Conservation (phyloP, 2,797 vertebrate species). For the Fistularia tabacaria region DNA sequence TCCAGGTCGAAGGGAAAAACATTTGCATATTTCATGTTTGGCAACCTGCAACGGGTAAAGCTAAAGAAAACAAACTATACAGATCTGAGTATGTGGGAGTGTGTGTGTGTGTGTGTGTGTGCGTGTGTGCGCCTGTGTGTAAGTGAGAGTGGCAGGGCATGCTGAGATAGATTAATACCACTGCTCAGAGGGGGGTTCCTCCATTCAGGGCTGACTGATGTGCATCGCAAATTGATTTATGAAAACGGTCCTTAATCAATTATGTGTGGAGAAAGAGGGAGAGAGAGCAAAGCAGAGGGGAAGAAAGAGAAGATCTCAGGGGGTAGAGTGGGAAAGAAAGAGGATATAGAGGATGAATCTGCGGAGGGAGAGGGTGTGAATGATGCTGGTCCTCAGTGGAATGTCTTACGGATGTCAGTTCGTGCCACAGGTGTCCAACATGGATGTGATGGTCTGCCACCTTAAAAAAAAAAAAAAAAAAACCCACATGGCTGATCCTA, state of each 20-base stretch:
- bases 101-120: constrained; percentile 27
- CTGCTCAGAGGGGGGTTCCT: constrained; percentile 59
- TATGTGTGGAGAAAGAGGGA: constrained; percentile 90
- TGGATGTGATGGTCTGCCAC: constrained; percentile 40
- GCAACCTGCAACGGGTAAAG: constrained; percentile 41
- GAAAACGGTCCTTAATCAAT: constrained; percentile 96
- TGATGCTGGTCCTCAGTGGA: constrained; percentile 57
- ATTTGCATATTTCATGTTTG: constrained; percentile 63
- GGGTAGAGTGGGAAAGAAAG: constrained; percentile 13
- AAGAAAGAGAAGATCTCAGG: constrained; percentile 51
- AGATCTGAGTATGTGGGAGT: constrained; percentile 29
- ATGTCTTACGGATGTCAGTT: constrained; percentile 41
- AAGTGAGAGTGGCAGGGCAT: constrained; percentile 68
- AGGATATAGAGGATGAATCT: constrained; percentile 27
- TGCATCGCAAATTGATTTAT: constrained; percentile 99
- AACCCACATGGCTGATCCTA: not conserved
- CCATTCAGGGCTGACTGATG: constrained; percentile 98
- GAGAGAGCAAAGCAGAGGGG: constrained; percentile 56
- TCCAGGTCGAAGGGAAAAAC: constrained; percentile 34
- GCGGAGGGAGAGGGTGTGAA: constrained; percentile 40
- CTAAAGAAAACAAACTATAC: constrained; percentile 50
- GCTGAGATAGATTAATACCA: constrained; percentile 71
- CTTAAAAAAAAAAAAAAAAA: constrained; percentile 31
- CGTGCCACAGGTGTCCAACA: constrained; percentile 62
- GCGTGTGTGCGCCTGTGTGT: constrained; percentile 29